Evolutionary conservation across 2,888 invertebrate genomes (phyloP).

Genomic region (Syrista parreyssii): DNA sequence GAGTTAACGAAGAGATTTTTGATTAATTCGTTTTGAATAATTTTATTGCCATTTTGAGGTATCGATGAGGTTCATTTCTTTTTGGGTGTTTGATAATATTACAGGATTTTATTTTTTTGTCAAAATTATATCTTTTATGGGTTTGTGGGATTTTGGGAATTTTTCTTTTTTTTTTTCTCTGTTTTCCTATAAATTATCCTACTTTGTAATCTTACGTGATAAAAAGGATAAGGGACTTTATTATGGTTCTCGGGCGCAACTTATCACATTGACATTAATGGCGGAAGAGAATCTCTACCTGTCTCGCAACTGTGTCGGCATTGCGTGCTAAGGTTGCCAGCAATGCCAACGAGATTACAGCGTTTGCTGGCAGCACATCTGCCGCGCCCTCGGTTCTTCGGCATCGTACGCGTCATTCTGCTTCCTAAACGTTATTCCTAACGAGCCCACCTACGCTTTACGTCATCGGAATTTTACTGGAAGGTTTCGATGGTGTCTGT

Average conservation of each 20-base stretch:
- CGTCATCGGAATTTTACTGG: conserved; percentile 8
- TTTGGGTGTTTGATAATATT: too few species aligned
- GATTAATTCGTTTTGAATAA: too few species aligned
- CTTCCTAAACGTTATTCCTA: neutral
- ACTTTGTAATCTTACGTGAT: neutral
- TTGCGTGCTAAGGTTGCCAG: conserved; percentile 1
- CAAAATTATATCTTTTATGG: too few species aligned
- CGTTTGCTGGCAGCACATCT: neutral
- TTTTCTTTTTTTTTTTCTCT: too few species aligned
- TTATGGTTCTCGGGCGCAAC: conserved; percentile 1
- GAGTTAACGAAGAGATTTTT: too few species aligned
- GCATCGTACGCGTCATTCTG: neutral
- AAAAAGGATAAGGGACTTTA: neutral
- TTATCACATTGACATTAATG: conserved; percentile 13
- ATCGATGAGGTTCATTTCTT: too few species aligned
- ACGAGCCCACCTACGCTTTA: conserved; percentile 1
- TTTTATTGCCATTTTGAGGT: too few species aligned
- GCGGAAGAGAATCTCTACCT: conserved; percentile 7
- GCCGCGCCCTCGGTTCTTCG: neutral
- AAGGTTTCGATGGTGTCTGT: conserved; percentile 5
- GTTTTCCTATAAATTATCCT: neutral
- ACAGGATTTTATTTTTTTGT: too few species aligned
- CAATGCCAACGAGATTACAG: too few species aligned
- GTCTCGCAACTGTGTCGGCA: neutral
- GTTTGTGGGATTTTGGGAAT: too few species aligned